These are phyloP conservation scores for Pangasius macronema DNA, from an alignment of 2,797 vertebrate genomes.

Conservation along the genomic window DNA sequence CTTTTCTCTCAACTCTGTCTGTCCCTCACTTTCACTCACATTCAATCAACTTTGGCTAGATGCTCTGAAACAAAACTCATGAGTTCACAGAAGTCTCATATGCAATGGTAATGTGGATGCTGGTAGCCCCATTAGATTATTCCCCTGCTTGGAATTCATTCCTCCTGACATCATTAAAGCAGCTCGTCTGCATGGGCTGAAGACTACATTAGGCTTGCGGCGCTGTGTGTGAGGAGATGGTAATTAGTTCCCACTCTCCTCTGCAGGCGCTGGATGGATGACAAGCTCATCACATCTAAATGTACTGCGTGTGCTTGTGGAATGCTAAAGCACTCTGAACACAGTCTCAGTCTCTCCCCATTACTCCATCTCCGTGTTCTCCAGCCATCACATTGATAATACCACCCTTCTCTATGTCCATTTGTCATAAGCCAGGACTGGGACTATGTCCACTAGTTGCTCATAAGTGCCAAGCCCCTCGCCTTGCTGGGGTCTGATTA, in stretches of 20 bases:
- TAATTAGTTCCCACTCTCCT: slow-evolving; percentile 57
- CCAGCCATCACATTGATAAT: slow-evolving; percentile 56
- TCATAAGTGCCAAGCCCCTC: slow-evolving; percentile 35
- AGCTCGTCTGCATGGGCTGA: slow-evolving; percentile 58
- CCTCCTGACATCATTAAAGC: slow-evolving; percentile 56
- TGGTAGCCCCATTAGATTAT: slow-evolving; percentile 48
- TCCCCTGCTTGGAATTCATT: slow-evolving; percentile 57
- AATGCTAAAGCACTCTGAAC: slow-evolving; percentile 63
- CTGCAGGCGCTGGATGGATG: slow-evolving; percentile 64
- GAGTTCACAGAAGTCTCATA: slow-evolving; percentile 38
- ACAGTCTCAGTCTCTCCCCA: slow-evolving; percentile 58
- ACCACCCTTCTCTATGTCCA: slow-evolving; percentile 49
- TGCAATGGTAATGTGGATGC: slow-evolving; percentile 44
- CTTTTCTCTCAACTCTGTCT: slow-evolving; percentile 30
- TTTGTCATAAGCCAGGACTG: slow-evolving; percentile 68
- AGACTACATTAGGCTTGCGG: slow-evolving; percentile 53
- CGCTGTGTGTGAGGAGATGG: slow-evolving; percentile 54
- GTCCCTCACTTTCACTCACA: slow-evolving; percentile 23
- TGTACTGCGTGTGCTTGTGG: slow-evolving; percentile 60
- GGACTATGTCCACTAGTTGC: slow-evolving; percentile 64
- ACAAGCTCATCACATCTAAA: slow-evolving; percentile 65
- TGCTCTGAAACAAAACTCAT: slow-evolving; percentile 60
- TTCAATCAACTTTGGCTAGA: slow-evolving; percentile 56
- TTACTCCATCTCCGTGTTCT: slow-evolving; percentile 53
- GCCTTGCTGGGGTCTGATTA: slow-evolving; percentile 35